Percentiles rank a stretch among this genome's conserved stretches.
phyloP scores from a whole-genome alignment of 2,797 vertebrate species.

The Antennarius maculatus region DNA sequence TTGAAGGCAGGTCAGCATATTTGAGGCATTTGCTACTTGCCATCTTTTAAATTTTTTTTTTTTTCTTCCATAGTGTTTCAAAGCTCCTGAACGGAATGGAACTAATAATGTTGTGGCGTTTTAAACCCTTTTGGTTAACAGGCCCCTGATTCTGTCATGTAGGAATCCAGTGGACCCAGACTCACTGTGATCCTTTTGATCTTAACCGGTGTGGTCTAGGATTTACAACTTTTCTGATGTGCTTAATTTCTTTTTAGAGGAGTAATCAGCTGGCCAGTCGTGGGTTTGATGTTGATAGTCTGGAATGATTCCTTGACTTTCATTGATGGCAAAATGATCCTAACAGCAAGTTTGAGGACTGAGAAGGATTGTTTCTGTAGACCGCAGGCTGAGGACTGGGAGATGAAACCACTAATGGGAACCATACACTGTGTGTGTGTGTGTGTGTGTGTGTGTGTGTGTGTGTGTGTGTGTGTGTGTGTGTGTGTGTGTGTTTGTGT shows the following conservation, averaged over 20 bases:
- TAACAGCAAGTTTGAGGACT: conserved; percentile 59
- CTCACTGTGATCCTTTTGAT: conserved; percentile 9
- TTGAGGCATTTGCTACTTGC: conserved; percentile 27
- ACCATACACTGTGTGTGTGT: conserved; percentile 65
- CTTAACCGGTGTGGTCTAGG: conserved; percentile 12
- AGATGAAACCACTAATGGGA: conserved; percentile 75
- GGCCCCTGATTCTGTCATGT: conserved; percentile 10
- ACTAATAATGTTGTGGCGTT: conserved; percentile 4
- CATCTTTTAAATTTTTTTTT: conserved; percentile 5
- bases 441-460: conserved; percentile 27
- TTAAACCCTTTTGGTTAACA: conserved; percentile 6
- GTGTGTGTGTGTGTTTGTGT: conserved; percentile 15
- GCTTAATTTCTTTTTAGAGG: conserved; percentile 31
- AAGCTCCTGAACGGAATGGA: conserved; percentile 7
- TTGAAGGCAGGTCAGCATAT: conserved; percentile 35
- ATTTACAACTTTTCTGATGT: conserved; percentile 30
- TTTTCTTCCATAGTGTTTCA: conserved; percentile 9
- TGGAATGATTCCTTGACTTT: conserved; percentile 60
- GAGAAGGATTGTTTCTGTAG: conserved; percentile 68
- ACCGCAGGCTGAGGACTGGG: conserved; percentile 60
- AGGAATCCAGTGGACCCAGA: conserved; percentile 16
- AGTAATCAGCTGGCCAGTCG: conserved; percentile 45
- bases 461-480: conserved; percentile 31
- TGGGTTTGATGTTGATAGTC: conserved; percentile 43
- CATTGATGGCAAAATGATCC: conserved; percentile 58